phyloP scores from a whole-genome alignment of 2,888 invertebrate species.

The Minunthozetes semirufus region DNA sequence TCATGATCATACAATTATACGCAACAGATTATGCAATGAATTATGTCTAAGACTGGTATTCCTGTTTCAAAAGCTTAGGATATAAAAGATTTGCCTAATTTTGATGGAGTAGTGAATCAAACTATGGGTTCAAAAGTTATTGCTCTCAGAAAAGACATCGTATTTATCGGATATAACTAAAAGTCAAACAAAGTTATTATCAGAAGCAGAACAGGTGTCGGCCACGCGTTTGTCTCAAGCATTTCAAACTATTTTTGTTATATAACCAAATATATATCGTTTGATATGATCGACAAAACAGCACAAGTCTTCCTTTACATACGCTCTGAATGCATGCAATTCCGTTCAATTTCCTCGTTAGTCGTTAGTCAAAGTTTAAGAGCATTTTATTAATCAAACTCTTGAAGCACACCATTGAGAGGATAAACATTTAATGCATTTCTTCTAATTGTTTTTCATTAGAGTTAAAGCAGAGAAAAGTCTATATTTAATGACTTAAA shows the following conservation, averaged over 20 bases:
- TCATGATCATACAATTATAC: no score
- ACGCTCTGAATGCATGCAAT: background rate
- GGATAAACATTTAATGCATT: background rate
- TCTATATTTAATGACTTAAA: no score
- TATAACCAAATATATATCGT: background rate
- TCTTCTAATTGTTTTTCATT: no score
- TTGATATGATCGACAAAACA: background rate
- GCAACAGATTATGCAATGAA: no score
- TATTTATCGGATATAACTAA: background rate
- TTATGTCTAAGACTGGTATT: no score
- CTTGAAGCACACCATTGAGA: background rate
- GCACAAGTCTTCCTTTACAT: slow-evolving; percentile 8
- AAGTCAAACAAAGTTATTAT: slow-evolving; percentile 12
- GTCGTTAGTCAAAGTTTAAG: background rate
- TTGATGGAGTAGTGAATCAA: no score
- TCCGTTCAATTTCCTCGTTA: slow-evolving; percentile 5
- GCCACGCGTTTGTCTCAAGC: slow-evolving; percentile 25
- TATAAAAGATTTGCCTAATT: no score
- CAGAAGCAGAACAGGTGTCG: slow-evolving; percentile 1
- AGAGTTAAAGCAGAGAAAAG: no score
- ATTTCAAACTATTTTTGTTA: background rate
- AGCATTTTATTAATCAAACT: no score
- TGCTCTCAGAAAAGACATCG: background rate
- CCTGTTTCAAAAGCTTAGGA: no score
- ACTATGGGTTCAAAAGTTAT: slow-evolving; percentile 4